Conservation (phyloP, 2,113 vertebrate species). For the Stictonetta naevosa region DNA sequence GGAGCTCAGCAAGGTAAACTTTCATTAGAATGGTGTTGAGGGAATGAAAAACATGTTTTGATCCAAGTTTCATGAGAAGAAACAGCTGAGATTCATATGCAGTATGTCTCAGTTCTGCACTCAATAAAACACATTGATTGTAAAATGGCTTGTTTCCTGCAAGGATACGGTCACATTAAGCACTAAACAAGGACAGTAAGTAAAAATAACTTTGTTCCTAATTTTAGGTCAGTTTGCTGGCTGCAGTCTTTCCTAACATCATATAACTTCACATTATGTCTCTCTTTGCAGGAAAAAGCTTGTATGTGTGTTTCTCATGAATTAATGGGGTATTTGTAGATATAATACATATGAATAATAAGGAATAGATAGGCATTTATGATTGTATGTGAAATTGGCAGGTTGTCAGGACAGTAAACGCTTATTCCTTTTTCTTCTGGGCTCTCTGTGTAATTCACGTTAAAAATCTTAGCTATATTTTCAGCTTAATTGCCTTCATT, state of each 20-base stretch:
- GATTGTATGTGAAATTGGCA: neutral
- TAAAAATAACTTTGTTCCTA: neutral
- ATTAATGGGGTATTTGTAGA: neutral
- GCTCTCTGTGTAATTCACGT: neutral
- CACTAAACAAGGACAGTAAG: neutral
- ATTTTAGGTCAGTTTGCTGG: neutral
- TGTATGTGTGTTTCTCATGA: neutral
- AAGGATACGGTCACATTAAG: neutral
- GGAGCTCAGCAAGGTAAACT: neutral
- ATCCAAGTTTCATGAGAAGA: neutral
- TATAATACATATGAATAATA: neutral
- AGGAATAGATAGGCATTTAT: neutral
- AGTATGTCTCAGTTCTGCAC: neutral
- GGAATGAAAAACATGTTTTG: neutral
- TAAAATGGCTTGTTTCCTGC: neutral
- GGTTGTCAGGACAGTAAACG: neutral
- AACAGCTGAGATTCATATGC: neutral
- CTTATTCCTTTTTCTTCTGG: neutral
- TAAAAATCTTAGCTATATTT: neutral
- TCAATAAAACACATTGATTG: rapidly evolving
- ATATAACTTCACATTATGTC: neutral
- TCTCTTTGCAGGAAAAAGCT: neutral
- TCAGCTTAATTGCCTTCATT: neutral
- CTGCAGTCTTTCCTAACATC: neutral
- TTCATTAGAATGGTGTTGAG: neutral